Conservation (phyloP, 2,888 invertebrate genomes). For the Scelioninae gen. 1 region DNA sequence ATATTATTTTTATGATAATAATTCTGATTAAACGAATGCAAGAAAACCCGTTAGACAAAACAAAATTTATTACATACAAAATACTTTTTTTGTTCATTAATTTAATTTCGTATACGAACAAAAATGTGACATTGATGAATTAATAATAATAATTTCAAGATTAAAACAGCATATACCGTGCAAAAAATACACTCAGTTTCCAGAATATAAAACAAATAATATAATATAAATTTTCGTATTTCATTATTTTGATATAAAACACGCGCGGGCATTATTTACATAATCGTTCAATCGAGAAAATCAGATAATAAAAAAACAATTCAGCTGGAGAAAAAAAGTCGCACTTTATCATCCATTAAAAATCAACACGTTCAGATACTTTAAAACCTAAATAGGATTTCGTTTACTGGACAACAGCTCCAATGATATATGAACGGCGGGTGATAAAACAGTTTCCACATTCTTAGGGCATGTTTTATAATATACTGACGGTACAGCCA, state of each 20-base stretch:
- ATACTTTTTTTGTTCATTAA: constrained; percentile 8
- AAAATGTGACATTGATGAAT: constrained; percentile 19
- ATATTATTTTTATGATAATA: constrained; percentile 7
- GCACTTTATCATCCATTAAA: constrained; percentile 24
- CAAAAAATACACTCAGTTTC: not conserved
- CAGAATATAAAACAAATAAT: not conserved
- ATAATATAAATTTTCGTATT: not conserved
- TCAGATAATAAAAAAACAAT: constrained; percentile 9
- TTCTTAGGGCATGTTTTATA: constrained; percentile 55
- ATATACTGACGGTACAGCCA: constrained; percentile 55
- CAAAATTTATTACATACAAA: not conserved
- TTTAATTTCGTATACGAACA: not conserved
- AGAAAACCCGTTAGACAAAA: not conserved
- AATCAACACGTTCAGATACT: constrained; percentile 29
- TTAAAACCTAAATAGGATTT: constrained; percentile 46
- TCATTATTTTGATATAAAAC: not conserved
- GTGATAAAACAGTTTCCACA: constrained; percentile 65
- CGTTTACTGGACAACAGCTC: constrained; percentile 45
- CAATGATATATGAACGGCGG: constrained; percentile 61
- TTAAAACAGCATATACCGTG: not conserved
- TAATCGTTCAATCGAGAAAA: constrained; percentile 9
- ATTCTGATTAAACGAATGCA: constrained; percentile 3
- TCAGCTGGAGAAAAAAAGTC: not conserved
- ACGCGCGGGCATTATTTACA: not conserved
- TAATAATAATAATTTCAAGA: constrained; percentile 11